Conservation (phyloP, 2,888 invertebrate species). For the Bruchidius siliquastri region DNA sequence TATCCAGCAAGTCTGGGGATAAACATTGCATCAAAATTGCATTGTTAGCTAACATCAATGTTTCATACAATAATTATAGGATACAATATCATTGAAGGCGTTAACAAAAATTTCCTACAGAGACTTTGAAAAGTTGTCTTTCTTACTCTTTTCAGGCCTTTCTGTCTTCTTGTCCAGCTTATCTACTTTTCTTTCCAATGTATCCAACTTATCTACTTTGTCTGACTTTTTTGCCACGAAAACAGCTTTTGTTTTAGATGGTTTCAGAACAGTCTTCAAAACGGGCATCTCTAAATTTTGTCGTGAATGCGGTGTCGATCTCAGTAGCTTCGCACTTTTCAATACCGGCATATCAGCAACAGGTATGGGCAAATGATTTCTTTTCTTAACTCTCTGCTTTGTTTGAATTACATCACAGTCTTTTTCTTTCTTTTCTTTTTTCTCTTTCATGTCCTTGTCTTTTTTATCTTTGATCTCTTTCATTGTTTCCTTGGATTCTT, state of each 20-base stretch:
- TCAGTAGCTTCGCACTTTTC: constrained; percentile 9
- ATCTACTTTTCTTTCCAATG: constrained; percentile 1
- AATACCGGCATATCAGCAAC: constrained; percentile 11
- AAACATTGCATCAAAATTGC: too few relatives aligned
- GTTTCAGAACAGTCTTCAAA: constrained; percentile 4
- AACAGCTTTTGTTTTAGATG: background rate
- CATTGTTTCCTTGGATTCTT: constrained; percentile 16
- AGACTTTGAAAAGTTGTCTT: background rate
- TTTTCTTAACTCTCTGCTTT: constrained; percentile 2
- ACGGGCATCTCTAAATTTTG: constrained; percentile 8
- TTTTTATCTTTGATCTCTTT: constrained; percentile 9
- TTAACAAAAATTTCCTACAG: too few relatives aligned
- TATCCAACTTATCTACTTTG: background rate
- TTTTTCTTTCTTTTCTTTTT: constrained; percentile 16
- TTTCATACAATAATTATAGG: too few relatives aligned
- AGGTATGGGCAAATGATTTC: background rate
- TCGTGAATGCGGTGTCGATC: constrained; percentile 6
- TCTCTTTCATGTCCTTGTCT: constrained; percentile 17
- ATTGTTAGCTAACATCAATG: too few relatives aligned
- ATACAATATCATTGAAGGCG: too few relatives aligned
- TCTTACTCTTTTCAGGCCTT: background rate
- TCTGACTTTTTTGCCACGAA: background rate
- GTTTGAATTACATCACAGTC: background rate
- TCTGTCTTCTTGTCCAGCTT: background rate
- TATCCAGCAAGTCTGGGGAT: too few relatives aligned